These are phyloP conservation scores for Exocentrus adspersus DNA, from an alignment of 2,888 invertebrate genomes.

Conservation along the genomic window DNA sequence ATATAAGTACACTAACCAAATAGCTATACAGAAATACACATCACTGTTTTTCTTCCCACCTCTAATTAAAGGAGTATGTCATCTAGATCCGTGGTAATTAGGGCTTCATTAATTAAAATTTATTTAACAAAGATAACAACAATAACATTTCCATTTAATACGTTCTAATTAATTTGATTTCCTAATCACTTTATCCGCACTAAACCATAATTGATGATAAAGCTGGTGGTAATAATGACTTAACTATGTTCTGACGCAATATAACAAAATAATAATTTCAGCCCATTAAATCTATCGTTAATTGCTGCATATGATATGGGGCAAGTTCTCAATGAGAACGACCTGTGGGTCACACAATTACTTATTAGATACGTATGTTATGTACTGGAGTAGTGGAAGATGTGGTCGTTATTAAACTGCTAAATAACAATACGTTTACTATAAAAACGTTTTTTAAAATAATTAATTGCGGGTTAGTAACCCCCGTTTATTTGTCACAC, in stretches of 20 bases:
- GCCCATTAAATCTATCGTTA: conserved; percentile 54
- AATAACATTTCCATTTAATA: conserved; percentile 21
- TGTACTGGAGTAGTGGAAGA: neutral
- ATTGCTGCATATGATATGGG: conserved; percentile 48
- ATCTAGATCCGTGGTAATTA: neutral
- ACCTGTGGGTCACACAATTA: conserved; percentile 25
- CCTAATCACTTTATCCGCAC: conserved; percentile 53
- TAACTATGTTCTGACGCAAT: conserved; percentile 49
- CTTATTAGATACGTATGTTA: conserved; percentile 5
- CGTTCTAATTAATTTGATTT: conserved; percentile 35
- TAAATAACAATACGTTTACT: too few relatives aligned
- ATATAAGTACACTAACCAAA: too few relatives aligned
- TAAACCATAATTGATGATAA: conserved; percentile 42
- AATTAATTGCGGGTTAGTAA: too few relatives aligned
- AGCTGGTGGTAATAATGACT: conserved; percentile 41
- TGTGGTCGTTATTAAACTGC: neutral
- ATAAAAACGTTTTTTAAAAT: too few relatives aligned
- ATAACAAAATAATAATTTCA: conserved; percentile 55
- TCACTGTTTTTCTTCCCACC: neutral
- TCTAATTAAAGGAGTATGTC: neutral
- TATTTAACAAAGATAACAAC: conserved; percentile 38
- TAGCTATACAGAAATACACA: too few relatives aligned
- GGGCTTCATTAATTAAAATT: conserved; percentile 19
- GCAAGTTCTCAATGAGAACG: conserved; percentile 43
- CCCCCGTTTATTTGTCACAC: too few relatives aligned